Conservation (phyloP, 2,113 vertebrate genomes). For the Nerophis lumbriciformis region DNA sequence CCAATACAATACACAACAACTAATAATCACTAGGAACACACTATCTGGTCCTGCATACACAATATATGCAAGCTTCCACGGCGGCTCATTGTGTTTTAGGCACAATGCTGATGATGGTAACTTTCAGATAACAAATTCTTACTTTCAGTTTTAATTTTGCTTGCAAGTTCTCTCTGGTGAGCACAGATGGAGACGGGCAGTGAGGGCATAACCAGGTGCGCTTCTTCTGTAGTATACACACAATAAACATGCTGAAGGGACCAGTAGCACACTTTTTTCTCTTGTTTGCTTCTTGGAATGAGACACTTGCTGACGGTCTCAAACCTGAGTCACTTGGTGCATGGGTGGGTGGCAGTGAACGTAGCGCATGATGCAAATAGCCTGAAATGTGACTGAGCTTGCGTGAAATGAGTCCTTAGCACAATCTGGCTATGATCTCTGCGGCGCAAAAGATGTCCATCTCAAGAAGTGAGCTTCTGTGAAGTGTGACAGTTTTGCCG, state of each 20-base stretch:
- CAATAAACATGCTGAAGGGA: constrained; percentile 77
- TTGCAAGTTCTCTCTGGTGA: constrained; percentile 81
- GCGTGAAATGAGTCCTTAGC: constrained; percentile 60
- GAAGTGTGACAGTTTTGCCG: constrained; percentile 5
- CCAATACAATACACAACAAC: constrained; percentile 41
- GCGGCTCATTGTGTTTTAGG: constrained; percentile 48
- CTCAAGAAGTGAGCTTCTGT: constrained; percentile 21
- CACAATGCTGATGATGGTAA: constrained; percentile 58
- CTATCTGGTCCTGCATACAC: constrained; percentile 37
- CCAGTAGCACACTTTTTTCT: constrained; percentile 56
- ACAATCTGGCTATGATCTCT: constrained; percentile 37
- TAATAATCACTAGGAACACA: constrained; percentile 50
- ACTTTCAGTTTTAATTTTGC: constrained; percentile 84
- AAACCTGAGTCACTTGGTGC: constrained; percentile 57
- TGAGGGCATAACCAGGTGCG: constrained; percentile 80
- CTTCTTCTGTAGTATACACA: constrained; percentile 78
- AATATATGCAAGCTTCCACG: constrained; percentile 48
- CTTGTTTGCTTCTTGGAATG: constrained; percentile 57
- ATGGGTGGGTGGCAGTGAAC: constrained; percentile 51
- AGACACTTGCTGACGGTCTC: constrained; percentile 53
- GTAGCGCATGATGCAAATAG: constrained; percentile 46
- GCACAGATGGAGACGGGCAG: constrained; percentile 81
- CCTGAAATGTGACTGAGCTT: constrained; percentile 47
- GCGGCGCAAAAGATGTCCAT: constrained; percentile 55
- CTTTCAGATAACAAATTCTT: constrained; percentile 73